Evolutionary conservation across 2,113 vertebrate genomes (phyloP).

Genomic region (Ascaphus truei): DNA sequence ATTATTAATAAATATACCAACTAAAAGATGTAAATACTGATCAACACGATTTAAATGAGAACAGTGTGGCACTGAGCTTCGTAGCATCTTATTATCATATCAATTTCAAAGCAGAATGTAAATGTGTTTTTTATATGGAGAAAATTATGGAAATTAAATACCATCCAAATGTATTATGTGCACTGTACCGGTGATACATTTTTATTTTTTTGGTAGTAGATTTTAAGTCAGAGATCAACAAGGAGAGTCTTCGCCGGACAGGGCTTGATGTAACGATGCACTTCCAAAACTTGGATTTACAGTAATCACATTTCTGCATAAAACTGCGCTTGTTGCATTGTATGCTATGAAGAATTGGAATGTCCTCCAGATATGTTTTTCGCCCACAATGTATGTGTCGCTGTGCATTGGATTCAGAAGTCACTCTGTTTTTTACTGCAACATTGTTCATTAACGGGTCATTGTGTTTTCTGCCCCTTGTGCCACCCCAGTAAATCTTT

Average conservation of each 20-base stretch:
- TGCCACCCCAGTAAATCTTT: too few species aligned
- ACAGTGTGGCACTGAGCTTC: too few species aligned
- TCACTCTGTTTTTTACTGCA: neutral
- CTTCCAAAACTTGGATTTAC: constrained; percentile 27
- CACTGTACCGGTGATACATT: constrained; percentile 28
- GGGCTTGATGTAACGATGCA: constrained; percentile 30
- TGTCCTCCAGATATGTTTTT: constrained; percentile 12
- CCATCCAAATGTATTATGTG: too few species aligned
- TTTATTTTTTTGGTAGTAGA: constrained; percentile 34
- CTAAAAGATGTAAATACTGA: too few species aligned
- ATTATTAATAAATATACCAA: too few species aligned
- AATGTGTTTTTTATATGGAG: too few species aligned
- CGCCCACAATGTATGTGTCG: neutral
- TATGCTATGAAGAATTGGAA: constrained; percentile 23
- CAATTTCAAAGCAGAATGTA: too few species aligned
- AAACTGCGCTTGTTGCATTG: constrained; percentile 17
- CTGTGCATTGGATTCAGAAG: too few species aligned
- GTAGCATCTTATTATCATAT: too few species aligned
- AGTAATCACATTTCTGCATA: neutral
- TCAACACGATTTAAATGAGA: too few species aligned
- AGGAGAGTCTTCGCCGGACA: constrained; percentile 14
- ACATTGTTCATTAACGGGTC: too few species aligned
- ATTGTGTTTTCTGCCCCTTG: neutral
- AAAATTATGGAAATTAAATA: too few species aligned
- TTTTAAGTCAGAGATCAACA: constrained; percentile 24